Evolutionary conservation across 2,113 vertebrate genomes (phyloP).

Genomic region (Pycnonotus jocosus): DNA sequence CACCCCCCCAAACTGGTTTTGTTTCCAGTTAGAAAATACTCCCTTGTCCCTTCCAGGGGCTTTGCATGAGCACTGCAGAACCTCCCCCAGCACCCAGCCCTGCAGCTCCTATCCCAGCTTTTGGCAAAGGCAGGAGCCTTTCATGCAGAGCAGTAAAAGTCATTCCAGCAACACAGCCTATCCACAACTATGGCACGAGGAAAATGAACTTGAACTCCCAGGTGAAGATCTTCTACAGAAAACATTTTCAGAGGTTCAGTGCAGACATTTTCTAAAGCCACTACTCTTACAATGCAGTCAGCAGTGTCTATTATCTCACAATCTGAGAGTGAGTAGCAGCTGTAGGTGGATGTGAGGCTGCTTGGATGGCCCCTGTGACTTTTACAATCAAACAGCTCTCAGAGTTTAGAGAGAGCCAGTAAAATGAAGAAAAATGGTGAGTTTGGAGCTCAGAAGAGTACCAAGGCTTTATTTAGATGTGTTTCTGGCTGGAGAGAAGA

Average conservation of each 20-base stretch:
- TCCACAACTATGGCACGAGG: fast-evolving
- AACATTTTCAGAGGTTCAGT: neutral
- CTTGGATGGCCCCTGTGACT: neutral
- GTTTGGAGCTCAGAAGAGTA: neutral
- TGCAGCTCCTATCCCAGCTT: neutral
- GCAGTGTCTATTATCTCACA: neutral
- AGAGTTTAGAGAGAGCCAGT: neutral
- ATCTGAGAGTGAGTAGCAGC: neutral
- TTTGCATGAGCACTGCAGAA: neutral
- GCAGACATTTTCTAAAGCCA: neutral
- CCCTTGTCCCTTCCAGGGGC: neutral
- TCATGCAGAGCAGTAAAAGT: neutral
- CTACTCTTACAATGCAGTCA: neutral
- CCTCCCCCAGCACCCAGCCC: neutral
- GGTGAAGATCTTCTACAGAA: neutral
- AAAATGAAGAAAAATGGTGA: neutral
- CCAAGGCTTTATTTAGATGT: slow-evolving; percentile 4
- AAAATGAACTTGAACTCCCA: neutral
- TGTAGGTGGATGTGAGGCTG: neutral
- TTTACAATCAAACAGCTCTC: neutral
- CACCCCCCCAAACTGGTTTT: neutral
- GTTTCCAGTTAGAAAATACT: neutral
- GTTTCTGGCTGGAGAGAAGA: neutral
- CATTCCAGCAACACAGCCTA: neutral
- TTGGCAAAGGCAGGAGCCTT: neutral